Evolutionary conservation across 2,113 vertebrate species (phyloP).

Genomic region (Poeciliopsis turrubarensis): DNA sequence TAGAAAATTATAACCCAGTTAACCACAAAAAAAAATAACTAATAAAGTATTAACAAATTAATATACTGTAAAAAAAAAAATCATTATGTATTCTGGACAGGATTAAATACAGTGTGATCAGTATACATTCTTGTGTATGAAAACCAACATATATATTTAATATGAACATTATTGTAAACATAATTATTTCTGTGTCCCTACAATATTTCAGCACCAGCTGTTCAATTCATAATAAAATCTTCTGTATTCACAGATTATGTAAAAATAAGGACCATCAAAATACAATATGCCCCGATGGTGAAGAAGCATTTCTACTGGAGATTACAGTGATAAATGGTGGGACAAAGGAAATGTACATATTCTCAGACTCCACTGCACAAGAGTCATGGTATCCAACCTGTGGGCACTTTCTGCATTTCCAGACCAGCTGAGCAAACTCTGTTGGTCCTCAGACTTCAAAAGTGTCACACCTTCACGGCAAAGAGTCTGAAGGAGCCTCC

Average conservation of each 20-base stretch:
- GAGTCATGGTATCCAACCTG: conserved; percentile 45
- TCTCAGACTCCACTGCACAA: conserved; percentile 33
- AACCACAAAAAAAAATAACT: conserved; percentile 6
- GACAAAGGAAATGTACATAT: conserved; percentile 28
- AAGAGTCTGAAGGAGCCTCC: conserved; percentile 80
- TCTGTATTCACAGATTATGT: conserved; percentile 62
- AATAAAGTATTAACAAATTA: conserved; percentile 32
- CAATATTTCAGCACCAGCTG: conserved; percentile 76
- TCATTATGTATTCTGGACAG: conserved; percentile 74
- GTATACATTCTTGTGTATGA: conserved; percentile 79
- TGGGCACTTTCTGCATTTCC: conserved; percentile 46
- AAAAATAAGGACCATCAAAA: conserved; percentile 20
- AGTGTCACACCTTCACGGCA: conserved; percentile 74
- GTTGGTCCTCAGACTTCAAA: conserved; percentile 33
- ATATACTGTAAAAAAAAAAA: conserved; percentile 34
- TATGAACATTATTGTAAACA: conserved; percentile 70
- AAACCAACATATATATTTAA: conserved; percentile 61
- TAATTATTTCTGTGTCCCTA: conserved; percentile 46
- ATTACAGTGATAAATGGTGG: conserved; percentile 33
- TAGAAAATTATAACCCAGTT: neutral
- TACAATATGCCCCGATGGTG: conserved; percentile 15
- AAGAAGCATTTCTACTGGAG: conserved; percentile 10
- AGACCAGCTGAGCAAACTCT: conserved; percentile 54
- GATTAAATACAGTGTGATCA: conserved; percentile 82
- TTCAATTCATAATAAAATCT: conserved; percentile 60